A percentile compares a stretch with the other conserved stretches of the same genome.
phyloP scores from a whole-genome alignment of 2,113 vertebrate genomes.

The Lucifuga dentata region DNA sequence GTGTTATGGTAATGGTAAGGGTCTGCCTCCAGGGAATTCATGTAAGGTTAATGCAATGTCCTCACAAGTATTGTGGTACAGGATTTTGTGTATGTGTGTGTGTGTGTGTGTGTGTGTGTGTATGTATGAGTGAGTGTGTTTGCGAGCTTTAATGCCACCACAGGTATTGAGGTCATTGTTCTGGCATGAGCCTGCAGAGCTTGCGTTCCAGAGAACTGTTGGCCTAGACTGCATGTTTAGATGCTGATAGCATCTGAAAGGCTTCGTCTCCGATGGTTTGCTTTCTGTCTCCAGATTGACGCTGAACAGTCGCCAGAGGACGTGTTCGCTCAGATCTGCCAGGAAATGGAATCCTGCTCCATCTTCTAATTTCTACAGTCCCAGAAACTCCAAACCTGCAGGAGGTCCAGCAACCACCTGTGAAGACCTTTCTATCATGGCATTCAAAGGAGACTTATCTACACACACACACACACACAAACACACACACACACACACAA shows the following conservation, averaged over 20 bases:
- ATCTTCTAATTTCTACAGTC: constrained; percentile 62
- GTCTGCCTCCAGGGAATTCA: too few species aligned
- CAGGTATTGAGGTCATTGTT: constrained; percentile 35
- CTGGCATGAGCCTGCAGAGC: constrained; percentile 1
- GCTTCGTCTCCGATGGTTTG: constrained; percentile 9
- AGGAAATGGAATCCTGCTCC: constrained; percentile 84
- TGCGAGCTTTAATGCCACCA: constrained; percentile 41
- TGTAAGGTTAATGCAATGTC: too few species aligned
- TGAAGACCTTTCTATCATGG: constrained; percentile 4
- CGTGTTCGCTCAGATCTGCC: constrained; percentile 90
- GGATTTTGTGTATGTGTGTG: too few species aligned
- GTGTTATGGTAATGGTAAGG: too few species aligned
- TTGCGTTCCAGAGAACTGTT: not conserved
- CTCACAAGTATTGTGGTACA: too few species aligned
- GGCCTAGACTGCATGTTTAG: not conserved
- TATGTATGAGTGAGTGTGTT: constrained; percentile 18
- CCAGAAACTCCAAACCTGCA: not conserved
- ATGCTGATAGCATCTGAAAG: constrained; percentile 3
- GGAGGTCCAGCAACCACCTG: constrained; percentile 9
- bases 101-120: not conserved
- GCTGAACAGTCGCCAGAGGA: constrained; percentile 89
- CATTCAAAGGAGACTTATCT: constrained; percentile 20
- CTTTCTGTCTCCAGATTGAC: constrained; percentile 85
- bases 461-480: constrained; percentile 34
- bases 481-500: too few species aligned